Conservation (phyloP, 2,113 vertebrate species). For the Camelus dromedarius region DNA sequence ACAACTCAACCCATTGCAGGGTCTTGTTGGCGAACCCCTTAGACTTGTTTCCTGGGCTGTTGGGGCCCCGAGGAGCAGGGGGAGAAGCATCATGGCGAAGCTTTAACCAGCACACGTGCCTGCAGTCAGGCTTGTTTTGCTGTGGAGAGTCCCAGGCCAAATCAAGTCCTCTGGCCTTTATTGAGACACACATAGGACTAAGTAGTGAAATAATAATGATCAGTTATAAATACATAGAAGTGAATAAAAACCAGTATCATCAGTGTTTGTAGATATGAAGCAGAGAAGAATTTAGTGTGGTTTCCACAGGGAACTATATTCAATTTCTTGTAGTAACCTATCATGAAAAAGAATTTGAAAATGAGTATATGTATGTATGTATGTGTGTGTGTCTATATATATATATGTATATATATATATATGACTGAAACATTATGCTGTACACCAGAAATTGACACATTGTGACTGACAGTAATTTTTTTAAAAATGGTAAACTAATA, state of each 20-base stretch:
- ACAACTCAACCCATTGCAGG: background rate
- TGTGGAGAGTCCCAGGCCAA: background rate
- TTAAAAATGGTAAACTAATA: too few species aligned
- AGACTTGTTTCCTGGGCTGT: background rate
- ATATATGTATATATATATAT: too few species aligned
- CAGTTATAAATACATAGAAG: background rate
- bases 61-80: rapidly evolving
- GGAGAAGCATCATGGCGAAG: background rate
- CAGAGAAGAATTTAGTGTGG: background rate
- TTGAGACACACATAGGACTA: background rate
- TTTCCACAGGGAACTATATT: too few species aligned
- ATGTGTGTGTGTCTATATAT: too few species aligned
- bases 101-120: background rate
- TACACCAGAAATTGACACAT: too few species aligned
- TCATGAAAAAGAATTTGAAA: too few species aligned
- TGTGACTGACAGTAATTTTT: too few species aligned
- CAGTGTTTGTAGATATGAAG: background rate
- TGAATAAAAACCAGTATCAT: background rate
- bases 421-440: too few species aligned
- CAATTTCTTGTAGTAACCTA: too few species aligned
- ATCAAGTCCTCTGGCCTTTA: background rate
- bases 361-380: too few species aligned
- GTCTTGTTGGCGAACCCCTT: background rate
- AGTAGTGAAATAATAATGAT: background rate
- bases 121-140: background rate